A percentile compares a stretch with the other conserved stretches of the same genome.
phyloP scores from a whole-genome alignment of 1,140 invertebrate species.

The Calephelis virginiensis region DNA sequence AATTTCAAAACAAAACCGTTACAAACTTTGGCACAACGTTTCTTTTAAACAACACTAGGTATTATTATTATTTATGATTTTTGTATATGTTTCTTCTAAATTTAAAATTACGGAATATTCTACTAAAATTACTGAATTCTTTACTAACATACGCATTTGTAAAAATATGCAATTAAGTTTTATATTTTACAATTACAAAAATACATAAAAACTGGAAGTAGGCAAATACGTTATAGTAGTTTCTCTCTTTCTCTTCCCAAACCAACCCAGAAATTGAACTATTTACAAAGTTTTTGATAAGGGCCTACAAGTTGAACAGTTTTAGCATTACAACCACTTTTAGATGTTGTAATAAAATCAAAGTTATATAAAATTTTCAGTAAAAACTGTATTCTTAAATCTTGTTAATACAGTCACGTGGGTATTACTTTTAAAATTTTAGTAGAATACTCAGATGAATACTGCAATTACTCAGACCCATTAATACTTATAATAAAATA shows the following conservation, averaged over 20 bases:
- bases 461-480: not conserved
- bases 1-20: conserved; percentile 1
- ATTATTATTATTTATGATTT: not conserved
- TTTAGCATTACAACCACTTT: too few relatives aligned
- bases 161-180: not conserved
- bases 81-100: not conserved
- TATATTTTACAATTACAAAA: not conserved
- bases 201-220: not conserved
- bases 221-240: too few relatives aligned
- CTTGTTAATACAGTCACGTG: not conserved
- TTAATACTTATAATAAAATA: not conserved
- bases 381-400: not conserved
- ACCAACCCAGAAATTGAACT: too few relatives aligned
- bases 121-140: not conserved
- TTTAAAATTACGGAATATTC: not conserved
- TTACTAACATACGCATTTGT: not conserved
- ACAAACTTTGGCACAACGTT: not conserved
- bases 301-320: too few relatives aligned
- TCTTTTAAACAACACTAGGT: not conserved
- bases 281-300: too few relatives aligned
- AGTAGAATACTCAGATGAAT: conserved; percentile 1
- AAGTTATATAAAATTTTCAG: not conserved
- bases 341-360: not conserved
- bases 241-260: too few relatives aligned
- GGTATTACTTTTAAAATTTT: not conserved